A percentile compares a stretch with the other conserved stretches of the same genome.
These are phyloP conservation scores for Amblyjoppa proteus DNA, from an alignment of 2,888 invertebrate genomes.

Conservation along the genomic window DNA sequence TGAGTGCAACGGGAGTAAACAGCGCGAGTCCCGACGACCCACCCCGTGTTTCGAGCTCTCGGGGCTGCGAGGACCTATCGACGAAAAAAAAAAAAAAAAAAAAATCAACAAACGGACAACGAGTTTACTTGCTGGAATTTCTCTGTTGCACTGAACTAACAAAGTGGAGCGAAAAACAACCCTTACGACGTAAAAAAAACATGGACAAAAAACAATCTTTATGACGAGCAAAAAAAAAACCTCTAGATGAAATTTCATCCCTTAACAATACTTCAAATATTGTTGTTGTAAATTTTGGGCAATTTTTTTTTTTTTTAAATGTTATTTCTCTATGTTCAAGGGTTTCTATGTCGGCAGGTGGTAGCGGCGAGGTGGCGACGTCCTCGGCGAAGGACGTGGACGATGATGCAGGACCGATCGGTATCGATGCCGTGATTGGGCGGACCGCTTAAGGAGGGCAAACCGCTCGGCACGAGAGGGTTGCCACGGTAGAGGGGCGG, in stretches of 20 bases:
- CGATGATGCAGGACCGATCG: conserved; percentile 59
- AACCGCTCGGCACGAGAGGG: conserved; percentile 34
- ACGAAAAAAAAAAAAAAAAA: conserved; percentile 44
- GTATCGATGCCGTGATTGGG: conserved; percentile 64
- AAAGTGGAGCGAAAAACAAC: not conserved
- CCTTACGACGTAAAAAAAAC: not conserved
- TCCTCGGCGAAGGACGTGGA: conserved; percentile 41
- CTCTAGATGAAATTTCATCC: not conserved
- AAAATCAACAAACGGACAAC: conserved; percentile 36
- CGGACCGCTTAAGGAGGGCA: conserved; percentile 59
- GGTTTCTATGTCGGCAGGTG: conserved; percentile 54
- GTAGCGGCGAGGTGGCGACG: conserved; percentile 31
- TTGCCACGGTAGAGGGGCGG: conserved; percentile 10
- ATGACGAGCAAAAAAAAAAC: no score
- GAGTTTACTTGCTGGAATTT: not conserved
- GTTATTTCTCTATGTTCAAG: not conserved
- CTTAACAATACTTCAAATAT: not conserved
- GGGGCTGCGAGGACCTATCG: conserved; percentile 30
- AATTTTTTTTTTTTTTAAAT: not conserved
- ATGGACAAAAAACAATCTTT: no score
- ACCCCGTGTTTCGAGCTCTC: conserved; percentile 13
- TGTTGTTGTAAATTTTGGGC: not conserved
- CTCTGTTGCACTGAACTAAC: not conserved
- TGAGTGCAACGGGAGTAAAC: conserved; percentile 60
- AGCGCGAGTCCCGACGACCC: conserved; percentile 29